Base-by-base conservation (phyloP, 2,113 vertebrate genomes). In the Choloepus hoffmanni region DNA sequence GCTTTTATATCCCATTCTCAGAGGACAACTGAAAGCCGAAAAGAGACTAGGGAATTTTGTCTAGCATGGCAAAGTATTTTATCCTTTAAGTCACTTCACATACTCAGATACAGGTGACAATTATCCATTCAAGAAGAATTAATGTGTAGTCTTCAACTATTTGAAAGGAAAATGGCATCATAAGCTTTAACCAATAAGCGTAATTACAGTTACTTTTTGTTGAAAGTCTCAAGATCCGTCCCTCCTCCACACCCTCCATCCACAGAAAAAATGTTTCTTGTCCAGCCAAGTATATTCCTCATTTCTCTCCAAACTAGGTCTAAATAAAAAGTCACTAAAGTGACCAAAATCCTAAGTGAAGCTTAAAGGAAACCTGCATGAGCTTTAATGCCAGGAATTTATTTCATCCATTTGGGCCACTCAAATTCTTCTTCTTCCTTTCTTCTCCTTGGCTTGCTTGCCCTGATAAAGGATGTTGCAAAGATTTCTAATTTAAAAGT, bases 1-100 rank as follows among this genome's bases (percentile, higher is more conserved):
- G 48, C 91, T 96, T 94, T 92, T 95, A 48, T 94, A 82, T 30
- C 60, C 58, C 40, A 53, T 48, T 96, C 93, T 96, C 79, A 95
- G 73, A 96, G 89, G 36, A 72, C 8, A 78, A 89, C 45, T 26
- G 65, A 89, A 97, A 95, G 58, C 83, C 68, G 67, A 94, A 94
- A 88, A 79, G 33, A 85, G 48, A 43, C 70, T 53, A 72, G 60
- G 50, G 87, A 92, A 94, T 96, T 67, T 85, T 50, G 67, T 77
- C 19, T 26, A 21, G 9, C 55, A 60, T 70, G 50, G 74, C 36
- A 91, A 95, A 95, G 53, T 67, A 16, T 21, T 93, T 92, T 67
- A 43, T 78, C 89, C 87, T 90, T 95, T 95, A 90, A 92, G 48
- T 55, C 33, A 28, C 18, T 94, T 94, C 82, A 78, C 40, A 92